Conservation (phyloP, 2,113 vertebrate genomes). For the Vulpes lagopus region DNA sequence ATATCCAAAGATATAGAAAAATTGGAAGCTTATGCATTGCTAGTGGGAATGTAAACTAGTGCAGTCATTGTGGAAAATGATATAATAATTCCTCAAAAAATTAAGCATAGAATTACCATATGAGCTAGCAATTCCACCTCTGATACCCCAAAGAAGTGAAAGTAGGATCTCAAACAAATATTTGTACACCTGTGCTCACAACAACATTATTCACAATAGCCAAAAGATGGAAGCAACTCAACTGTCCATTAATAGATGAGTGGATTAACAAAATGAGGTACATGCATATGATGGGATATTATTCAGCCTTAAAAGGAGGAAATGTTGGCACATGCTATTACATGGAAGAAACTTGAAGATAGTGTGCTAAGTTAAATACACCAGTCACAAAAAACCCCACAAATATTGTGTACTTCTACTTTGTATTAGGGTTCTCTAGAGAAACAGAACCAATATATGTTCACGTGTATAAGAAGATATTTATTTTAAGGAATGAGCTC, state of each 20-base stretch:
- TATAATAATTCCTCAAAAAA: background rate
- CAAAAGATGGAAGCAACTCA: background rate
- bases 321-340: background rate
- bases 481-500: background rate
- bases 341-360: background rate
- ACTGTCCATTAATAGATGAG: background rate
- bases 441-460: background rate
- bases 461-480: background rate
- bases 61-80: background rate
- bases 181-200: background rate
- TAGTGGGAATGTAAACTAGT: background rate
- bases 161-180: background rate
- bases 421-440: background rate
- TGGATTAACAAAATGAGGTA: background rate
- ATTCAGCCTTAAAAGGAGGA: background rate
- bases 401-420: background rate
- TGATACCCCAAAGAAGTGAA: background rate
- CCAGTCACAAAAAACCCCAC: background rate
- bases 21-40: background rate
- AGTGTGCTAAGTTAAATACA: background rate
- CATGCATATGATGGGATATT: background rate
- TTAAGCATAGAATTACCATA: background rate
- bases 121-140: background rate
- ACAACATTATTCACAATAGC: background rate
- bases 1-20: background rate